Evolutionary conservation across 2,888 invertebrate species (phyloP).

Genomic region (Heteromurus nitidus): DNA sequence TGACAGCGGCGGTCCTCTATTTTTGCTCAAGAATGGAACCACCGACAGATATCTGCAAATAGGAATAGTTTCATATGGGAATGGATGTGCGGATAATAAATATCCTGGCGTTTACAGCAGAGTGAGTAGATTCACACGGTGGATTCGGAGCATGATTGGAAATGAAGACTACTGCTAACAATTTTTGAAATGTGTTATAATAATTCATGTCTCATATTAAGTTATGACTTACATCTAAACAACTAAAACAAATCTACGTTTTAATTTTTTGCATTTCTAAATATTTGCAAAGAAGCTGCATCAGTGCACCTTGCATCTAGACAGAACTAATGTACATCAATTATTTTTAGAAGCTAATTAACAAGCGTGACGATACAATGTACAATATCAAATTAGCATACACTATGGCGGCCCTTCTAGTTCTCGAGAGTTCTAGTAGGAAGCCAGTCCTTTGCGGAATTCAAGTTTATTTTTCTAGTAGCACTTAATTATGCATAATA

Average conservation of each 20-base stretch:
- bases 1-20: constrained; percentile 55
- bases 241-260: not conserved
- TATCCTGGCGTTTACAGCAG: constrained; percentile 64
- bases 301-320: too few species aligned
- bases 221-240: not conserved
- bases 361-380: too few species aligned
- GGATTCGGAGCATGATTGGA: constrained; percentile 54
- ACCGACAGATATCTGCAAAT: constrained; percentile 53
- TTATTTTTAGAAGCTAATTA: too few species aligned
- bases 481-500: constrained; percentile 17
- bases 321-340: too few species aligned
- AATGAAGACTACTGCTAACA: constrained; percentile 28
- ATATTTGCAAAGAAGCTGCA: too few species aligned
- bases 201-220: not conserved
- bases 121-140: constrained; percentile 56
- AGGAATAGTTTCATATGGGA: constrained; percentile 63
- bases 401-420: too few species aligned
- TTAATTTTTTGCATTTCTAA: too few species aligned
- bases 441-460: too few species aligned
- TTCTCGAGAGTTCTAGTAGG: too few species aligned
- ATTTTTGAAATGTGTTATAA: not conserved
- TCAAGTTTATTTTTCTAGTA: not conserved
- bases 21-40: constrained; percentile 30
- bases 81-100: constrained; percentile 54
- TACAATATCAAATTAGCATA: too few species aligned